Conservation (phyloP, 2,797 vertebrate genomes). For the Huso huso region DNA sequence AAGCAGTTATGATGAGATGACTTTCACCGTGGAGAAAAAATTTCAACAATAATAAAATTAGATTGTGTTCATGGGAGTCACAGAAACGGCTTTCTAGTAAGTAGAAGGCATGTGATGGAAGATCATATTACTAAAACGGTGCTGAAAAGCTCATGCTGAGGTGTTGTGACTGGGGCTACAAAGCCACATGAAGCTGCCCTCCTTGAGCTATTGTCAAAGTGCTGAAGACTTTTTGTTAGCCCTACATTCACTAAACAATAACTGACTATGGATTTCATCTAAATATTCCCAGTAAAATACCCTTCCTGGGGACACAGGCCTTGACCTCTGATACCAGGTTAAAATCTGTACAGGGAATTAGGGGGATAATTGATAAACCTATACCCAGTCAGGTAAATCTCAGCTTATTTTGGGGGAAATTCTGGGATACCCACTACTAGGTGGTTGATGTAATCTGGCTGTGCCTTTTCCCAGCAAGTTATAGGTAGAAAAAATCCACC, state of each 20-base stretch:
- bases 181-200: conserved; percentile 2
- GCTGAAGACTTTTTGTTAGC: not conserved
- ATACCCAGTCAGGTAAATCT: no score
- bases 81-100: conserved; percentile 24
- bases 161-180: conserved; percentile 36
- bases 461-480: no score
- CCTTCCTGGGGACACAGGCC: no score
- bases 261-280: not conserved
- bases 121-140: conserved; percentile 43
- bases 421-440: no score
- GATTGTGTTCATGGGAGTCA: conserved; percentile 30
- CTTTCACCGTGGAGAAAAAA: conserved; percentile 9
- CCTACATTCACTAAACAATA: no score
- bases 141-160: conserved; percentile 23
- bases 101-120: conserved; percentile 42
- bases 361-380: no score
- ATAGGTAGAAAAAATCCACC: no score
- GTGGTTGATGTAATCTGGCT: no score
- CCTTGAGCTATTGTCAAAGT: not conserved
- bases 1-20: not conserved
- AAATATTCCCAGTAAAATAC: no score
- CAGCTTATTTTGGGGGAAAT: no score
- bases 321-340: no score
- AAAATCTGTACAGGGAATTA: no score
- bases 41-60: conserved; percentile 12